Evolutionary conservation across 2,888 invertebrate species (phyloP).

Genomic region (Beris chalybata): DNA sequence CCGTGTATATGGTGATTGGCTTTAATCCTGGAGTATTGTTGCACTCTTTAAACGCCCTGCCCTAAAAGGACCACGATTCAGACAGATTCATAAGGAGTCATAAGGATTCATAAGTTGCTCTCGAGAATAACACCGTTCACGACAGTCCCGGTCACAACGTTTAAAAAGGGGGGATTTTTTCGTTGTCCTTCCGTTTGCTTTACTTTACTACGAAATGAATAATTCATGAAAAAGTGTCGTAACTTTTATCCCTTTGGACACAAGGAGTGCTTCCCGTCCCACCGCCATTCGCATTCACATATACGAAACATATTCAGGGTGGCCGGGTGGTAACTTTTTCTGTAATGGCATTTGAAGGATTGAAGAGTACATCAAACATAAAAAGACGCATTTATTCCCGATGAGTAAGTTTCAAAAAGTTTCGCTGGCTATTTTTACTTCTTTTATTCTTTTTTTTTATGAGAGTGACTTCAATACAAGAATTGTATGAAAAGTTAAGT

Average conservation of each 20-base stretch:
- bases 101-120: too few species aligned
- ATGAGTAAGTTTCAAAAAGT: conserved; percentile 14
- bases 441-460: background rate
- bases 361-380: conserved; percentile 27
- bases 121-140: too few species aligned
- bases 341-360: conserved; percentile 21
- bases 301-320: conserved; percentile 16
- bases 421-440: background rate
- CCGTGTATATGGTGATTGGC: too few species aligned
- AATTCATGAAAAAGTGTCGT: conserved; percentile 19
- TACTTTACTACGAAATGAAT: conserved; percentile 12
- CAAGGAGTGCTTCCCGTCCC: too few species aligned
- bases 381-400: conserved; percentile 28
- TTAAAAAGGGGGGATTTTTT: too few species aligned
- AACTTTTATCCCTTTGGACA: conserved; percentile 23
- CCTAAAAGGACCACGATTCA: too few species aligned
- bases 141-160: too few species aligned
- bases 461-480: background rate
- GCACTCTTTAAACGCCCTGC: too few species aligned
- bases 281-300: conserved; percentile 15
- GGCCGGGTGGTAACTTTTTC: background rate
- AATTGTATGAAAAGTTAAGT: too few species aligned
- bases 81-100: too few species aligned
- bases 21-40: too few species aligned
- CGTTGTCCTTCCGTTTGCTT: background rate